phyloP scores from a whole-genome alignment of 1,140 invertebrate genomes.

The Drosophila bipectinata region DNA sequence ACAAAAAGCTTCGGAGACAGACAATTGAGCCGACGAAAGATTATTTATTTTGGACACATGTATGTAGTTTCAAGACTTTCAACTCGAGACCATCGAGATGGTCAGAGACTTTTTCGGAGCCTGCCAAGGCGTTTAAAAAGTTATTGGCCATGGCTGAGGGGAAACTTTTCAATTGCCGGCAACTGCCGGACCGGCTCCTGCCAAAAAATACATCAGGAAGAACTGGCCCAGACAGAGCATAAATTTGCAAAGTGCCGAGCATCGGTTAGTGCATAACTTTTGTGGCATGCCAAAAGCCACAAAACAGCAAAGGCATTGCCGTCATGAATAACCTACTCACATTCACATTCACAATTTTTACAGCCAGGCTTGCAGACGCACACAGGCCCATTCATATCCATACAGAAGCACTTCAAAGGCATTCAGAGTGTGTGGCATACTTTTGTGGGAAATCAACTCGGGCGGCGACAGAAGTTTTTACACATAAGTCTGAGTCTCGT shows the following conservation, averaged over 20 bases:
- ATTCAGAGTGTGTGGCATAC: constrained; percentile 70
- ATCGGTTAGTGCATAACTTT: constrained; percentile 76
- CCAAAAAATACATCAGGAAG: constrained; percentile 58
- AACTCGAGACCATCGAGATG: constrained; percentile 36
- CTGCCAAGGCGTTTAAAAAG: constrained; percentile 74
- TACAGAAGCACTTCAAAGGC: constrained; percentile 66
- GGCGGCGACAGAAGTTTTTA: constrained; percentile 57
- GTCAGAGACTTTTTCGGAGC: constrained; percentile 47
- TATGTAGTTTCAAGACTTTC: constrained; percentile 68
- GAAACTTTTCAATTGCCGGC: constrained; percentile 69
- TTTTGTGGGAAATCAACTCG: constrained; percentile 56
- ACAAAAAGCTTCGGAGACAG: constrained; percentile 15
- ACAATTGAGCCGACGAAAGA: constrained; percentile 38
- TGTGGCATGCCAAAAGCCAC: constrained; percentile 78
- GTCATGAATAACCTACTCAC: constrained; percentile 63
- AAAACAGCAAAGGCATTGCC: constrained; percentile 73
- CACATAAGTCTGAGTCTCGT: constrained; percentile 30
- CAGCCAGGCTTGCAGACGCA: constrained; percentile 7
- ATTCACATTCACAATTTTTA: constrained; percentile 30
- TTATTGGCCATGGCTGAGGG: constrained; percentile 64
- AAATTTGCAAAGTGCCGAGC: constrained; percentile 73
- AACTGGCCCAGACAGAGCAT: constrained; percentile 50
- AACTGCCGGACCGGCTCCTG: constrained; percentile 34
- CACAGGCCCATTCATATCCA: constrained; percentile 9
- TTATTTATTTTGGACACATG: constrained; percentile 80